A percentile compares a stretch with the other conserved stretches of the same genome.
These are phyloP conservation scores for Bombus confusus DNA, from an alignment of 1,140 invertebrate species.

Conservation along the genomic window DNA sequence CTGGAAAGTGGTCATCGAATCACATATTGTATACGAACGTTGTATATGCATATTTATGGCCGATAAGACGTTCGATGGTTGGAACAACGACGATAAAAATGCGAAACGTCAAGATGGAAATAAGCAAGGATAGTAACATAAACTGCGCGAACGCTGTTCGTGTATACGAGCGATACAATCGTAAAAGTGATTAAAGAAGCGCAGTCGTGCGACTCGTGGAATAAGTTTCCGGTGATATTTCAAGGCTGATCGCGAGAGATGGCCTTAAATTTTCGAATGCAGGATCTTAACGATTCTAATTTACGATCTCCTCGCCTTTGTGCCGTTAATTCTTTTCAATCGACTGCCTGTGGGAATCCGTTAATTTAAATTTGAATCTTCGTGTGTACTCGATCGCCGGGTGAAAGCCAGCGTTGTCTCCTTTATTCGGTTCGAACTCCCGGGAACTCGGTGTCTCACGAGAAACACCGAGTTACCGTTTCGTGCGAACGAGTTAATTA, in stretches of 20 bases:
- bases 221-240: slow-evolving; percentile 48
- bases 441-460: slow-evolving; percentile 50
- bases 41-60: not conserved
- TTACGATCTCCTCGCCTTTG: not conserved
- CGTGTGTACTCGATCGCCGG: not conserved
- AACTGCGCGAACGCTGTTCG: not conserved
- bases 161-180: slow-evolving; percentile 39
- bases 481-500: slow-evolving; percentile 51
- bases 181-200: slow-evolving; percentile 35
- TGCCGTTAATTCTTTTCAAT: not conserved
- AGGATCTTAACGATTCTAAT: not conserved
- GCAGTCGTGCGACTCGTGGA: slow-evolving; percentile 35
- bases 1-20: not conserved
- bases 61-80: not conserved
- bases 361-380: slow-evolving; percentile 51
- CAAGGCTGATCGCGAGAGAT: slow-evolving; percentile 45
- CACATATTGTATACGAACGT: not conserved
- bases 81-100: not conserved
- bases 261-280: slow-evolving; percentile 40
- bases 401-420: slow-evolving; percentile 61
- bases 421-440: slow-evolving; percentile 46
- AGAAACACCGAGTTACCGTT: slow-evolving; percentile 36
- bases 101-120: not conserved
- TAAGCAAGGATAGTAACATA: not conserved
- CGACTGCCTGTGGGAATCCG: not conserved